Base-by-base conservation (phyloP, 1,140 invertebrate genomes). In the Brachionus koreanus region DNA sequence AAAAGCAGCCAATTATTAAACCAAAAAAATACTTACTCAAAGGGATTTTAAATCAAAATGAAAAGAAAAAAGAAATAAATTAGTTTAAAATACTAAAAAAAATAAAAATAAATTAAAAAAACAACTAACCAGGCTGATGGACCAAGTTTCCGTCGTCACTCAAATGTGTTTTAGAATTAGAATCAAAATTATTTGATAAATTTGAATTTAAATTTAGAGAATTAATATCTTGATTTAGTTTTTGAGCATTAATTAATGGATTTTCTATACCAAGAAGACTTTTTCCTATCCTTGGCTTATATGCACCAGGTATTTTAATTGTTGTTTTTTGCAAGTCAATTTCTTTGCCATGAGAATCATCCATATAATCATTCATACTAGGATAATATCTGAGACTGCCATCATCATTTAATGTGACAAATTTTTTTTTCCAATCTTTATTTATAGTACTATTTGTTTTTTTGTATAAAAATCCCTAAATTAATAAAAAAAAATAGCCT, bases 391-490 rank as follows among this genome's bases (percentile, higher is more conserved):
- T 96, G 39, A 99, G 90, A 84, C 93, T 89, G 7, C 95, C 96
- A 89, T 98, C 95, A 89, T 96, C 94, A 85, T 94, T 93, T 3
- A 99, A 88, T 0, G 96, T 96, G 0, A 98, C 97, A 89, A 98
- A 99, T 88, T 99, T 99, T 90, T 99, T 98, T 89, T 99, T 99
- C 95, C 97, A 90, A 86, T 98, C 97, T 88, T 97, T 98, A 87
- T 95, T 96, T 65, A 98, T 87, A 0, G 95, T 93, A 88, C 98
- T 97, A 74, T 93, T 95, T 85, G 94, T 95, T 84, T 94, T 92
- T 89, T 99, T 99, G 87, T 98, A 97, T 65, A 99, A 90, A 87
- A 96, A 95, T 23, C 97, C 97, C 87, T 89, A 19, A 25, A 19
- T 23, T 19, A 82, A 57, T 52, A 19, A 35, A 72, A 74, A 42